Conservation (phyloP, 2,113 vertebrate genomes). For the Danio rerio region GRCz12tu NC_133179.1:16693501-16694000, state of each 20-base stretch:
- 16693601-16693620: not conserved
- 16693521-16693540: constrained; percentile 1
- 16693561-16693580: not conserved
- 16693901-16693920: not conserved
- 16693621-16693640: not conserved
- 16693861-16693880: not conserved
- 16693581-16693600: not conserved
- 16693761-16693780: not conserved
- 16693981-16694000: not conserved
- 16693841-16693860: not conserved
- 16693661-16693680: not conserved
- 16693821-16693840: not conserved
- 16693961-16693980: not conserved
- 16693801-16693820: constrained; percentile 6
- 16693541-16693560: not conserved
- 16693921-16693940: not conserved
- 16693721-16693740: not conserved
- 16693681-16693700: not conserved
- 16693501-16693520: constrained; percentile 22
- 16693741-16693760: too few relatives aligned
- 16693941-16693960: not conserved
- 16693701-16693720: not conserved
- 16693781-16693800: not conserved
- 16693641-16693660: not conserved
- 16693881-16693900: not conserved